Conservation (phyloP, 2,888 invertebrate genomes). For the Heterodera filipjevi region DNA sequence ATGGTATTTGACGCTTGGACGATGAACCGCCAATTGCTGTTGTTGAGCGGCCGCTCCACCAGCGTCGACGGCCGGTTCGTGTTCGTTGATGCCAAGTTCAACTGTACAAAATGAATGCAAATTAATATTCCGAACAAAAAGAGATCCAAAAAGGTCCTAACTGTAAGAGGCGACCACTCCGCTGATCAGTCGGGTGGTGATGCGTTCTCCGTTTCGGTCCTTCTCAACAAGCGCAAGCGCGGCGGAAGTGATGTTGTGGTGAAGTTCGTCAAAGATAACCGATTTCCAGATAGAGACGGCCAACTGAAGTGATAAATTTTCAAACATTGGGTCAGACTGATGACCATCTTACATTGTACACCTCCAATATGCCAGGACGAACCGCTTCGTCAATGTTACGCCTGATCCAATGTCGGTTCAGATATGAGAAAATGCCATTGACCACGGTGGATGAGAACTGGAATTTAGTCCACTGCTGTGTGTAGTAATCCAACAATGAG, state of each 20-base stretch:
- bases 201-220: conserved; percentile 93
- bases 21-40: not conserved
- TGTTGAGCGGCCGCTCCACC: not conserved
- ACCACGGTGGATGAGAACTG: conserved; percentile 72
- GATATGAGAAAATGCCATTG: conserved; percentile 93
- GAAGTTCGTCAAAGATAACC: conserved; percentile 86
- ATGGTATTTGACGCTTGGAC: conserved; percentile 17
- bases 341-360: conserved; percentile 75
- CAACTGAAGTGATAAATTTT: conserved; percentile 76
- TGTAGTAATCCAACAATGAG: conserved; percentile 92
- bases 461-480: conserved; percentile 92
- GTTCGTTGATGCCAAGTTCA: conserved; percentile 81
- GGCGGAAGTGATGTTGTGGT: conserved; percentile 89
- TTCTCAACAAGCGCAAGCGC: conserved; percentile 93
- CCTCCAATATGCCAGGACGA: conserved; percentile 92
- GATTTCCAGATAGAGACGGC: conserved; percentile 97
- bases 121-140: too few species aligned
- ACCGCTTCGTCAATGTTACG: conserved; percentile 86
- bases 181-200: conserved; percentile 91
- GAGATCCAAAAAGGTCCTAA: too few species aligned
- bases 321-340: too few species aligned
- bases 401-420: conserved; percentile 97
- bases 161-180: conserved; percentile 95
- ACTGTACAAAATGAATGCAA: conserved; percentile 49
- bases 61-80: not conserved